A percentile compares a stretch with the other conserved stretches of the same genome.
phyloP scores from a whole-genome alignment of 2,797 vertebrate genomes.

The Erethizon dorsatum region DNA sequence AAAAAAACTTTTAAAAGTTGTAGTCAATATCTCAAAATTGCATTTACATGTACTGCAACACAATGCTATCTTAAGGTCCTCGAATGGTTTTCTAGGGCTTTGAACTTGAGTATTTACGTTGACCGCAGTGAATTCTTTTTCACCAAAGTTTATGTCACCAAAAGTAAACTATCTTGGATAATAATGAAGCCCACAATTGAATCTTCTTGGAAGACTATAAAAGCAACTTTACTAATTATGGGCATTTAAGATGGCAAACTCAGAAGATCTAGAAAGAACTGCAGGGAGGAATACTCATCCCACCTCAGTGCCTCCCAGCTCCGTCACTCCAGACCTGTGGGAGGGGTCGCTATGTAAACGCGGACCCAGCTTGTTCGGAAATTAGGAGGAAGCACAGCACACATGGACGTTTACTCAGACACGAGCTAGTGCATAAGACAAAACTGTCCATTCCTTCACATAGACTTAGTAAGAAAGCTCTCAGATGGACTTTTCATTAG shows the following conservation, averaged over 20 bases:
- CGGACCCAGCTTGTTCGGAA: neutral
- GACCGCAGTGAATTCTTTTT: neutral
- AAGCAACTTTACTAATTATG: neutral
- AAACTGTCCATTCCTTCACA: neutral
- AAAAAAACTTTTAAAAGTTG: too few species aligned
- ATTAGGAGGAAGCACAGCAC: neutral
- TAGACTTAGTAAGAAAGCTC: too few species aligned
- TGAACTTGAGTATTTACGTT: neutral
- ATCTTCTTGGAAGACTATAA: neutral
- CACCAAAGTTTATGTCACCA: neutral
- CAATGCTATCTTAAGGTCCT: neutral
- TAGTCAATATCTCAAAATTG: too few species aligned
- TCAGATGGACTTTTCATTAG: too few species aligned
- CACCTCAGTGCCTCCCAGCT: neutral
- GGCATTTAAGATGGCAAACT: neutral
- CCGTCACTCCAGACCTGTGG: too few species aligned
- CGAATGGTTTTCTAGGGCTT: neutral
- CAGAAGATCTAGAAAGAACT: neutral
- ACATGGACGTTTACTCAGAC: neutral
- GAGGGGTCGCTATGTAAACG: neutral
- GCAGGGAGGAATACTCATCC: neutral
- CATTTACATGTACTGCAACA: neutral
- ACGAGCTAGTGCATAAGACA: neutral
- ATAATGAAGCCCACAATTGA: neutral
- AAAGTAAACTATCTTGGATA: neutral